Conservation (phyloP, 2,113 vertebrate genomes). For the Nycticebus coucang region DNA sequence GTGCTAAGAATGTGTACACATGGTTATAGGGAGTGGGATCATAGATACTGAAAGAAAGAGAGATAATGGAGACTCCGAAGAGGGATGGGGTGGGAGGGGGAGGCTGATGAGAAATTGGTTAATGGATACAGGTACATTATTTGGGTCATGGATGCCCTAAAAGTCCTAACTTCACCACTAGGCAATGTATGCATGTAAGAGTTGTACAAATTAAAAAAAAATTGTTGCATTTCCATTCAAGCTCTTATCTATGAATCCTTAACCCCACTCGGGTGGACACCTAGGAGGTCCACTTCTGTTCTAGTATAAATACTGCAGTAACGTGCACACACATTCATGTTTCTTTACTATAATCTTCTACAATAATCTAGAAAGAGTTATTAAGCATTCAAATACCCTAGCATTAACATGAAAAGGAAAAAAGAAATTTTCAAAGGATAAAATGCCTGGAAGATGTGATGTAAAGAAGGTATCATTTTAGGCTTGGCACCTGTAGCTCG, state of each 20-base stretch:
- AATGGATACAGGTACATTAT: too few relatives aligned
- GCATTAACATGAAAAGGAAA: background rate
- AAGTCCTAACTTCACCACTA: too few relatives aligned
- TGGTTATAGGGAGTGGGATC: too few relatives aligned
- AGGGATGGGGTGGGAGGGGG: too few relatives aligned
- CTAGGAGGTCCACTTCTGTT: background rate
- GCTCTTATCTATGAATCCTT: background rate
- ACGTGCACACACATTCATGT: fast-evolving
- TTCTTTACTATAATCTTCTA: background rate
- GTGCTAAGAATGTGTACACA: too few relatives aligned
- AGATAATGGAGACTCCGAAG: too few relatives aligned
- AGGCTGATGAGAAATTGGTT: too few relatives aligned
- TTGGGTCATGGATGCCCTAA: too few relatives aligned
- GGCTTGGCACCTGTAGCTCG: too few relatives aligned
- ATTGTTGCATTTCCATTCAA: background rate
- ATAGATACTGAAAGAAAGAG: too few relatives aligned
- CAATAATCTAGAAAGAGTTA: background rate
- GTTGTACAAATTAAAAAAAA: too few relatives aligned
- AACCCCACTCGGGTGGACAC: background rate
- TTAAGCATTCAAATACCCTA: background rate
- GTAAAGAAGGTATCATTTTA: background rate
- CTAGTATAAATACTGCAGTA: background rate
- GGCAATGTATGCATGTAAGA: too few relatives aligned
- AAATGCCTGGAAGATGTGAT: background rate
- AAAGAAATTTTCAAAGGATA: background rate